Percentiles rank a stretch among this genome's conserved stretches.
These are phyloP conservation scores for Bucco capensis DNA, from an alignment of 2,113 vertebrate genomes.

Conservation along the genomic window DNA sequence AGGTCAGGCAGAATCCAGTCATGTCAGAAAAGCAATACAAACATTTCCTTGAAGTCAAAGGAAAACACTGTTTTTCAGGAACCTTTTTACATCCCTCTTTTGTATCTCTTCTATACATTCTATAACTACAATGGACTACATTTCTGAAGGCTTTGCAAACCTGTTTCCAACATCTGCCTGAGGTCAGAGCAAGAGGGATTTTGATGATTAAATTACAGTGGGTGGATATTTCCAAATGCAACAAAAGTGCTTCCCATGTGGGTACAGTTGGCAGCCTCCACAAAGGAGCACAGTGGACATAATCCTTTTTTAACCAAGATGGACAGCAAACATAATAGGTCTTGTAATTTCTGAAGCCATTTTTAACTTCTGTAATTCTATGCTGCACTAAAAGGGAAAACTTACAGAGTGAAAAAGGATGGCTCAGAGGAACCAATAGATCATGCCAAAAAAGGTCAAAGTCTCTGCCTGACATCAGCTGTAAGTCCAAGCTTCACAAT, in stretches of 20 bases:
- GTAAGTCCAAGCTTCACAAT: background rate
- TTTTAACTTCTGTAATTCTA: constrained; percentile 10
- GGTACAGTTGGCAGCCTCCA: constrained; percentile 4
- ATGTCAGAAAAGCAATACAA: background rate
- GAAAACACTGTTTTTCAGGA: background rate
- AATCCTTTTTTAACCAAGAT: background rate
- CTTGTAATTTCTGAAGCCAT: background rate
- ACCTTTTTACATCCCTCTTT: background rate
- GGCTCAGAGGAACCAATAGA: background rate
- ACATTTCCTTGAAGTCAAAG: background rate
- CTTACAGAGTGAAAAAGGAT: background rate
- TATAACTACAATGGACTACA: background rate
- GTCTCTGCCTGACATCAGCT: background rate
- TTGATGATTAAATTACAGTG: constrained; percentile 3
- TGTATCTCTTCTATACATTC: background rate
- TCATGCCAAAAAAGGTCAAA: background rate
- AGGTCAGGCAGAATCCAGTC: background rate
- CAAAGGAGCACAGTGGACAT: background rate
- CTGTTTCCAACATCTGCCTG: background rate
- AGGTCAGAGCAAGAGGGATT: constrained; percentile 1
- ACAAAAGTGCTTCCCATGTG: background rate
- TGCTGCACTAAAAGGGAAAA: background rate
- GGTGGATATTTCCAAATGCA: background rate
- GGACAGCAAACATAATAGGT: background rate
- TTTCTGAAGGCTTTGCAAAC: background rate